Percentiles rank a stretch among this genome's conserved stretches.
Evolutionary conservation across 64 coral and sea anemone species (phyloP).

Genomic region (Orbicella faveolata): DNA sequence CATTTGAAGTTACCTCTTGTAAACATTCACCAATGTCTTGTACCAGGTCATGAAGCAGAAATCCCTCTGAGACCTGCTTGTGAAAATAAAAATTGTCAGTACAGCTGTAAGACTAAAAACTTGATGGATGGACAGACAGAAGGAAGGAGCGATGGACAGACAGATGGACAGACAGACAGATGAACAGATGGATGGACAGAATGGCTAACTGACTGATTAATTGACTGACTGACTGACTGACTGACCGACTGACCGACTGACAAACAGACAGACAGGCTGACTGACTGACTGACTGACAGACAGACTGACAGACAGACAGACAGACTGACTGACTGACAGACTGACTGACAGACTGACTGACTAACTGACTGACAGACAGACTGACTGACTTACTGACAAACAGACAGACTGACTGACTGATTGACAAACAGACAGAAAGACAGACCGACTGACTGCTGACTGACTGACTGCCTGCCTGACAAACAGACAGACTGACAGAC

Average conservation of each 20-base stretch:
- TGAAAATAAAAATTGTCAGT: neutral
- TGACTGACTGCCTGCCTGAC: neutral
- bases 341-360: neutral
- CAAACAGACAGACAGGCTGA: neutral
- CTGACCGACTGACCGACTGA: neutral
- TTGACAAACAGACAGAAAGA: neutral
- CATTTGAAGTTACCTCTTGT: slow-evolving; percentile 33
- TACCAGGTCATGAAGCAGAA: slow-evolving; percentile 55
- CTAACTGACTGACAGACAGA: neutral
- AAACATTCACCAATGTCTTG: slow-evolving; percentile 67
- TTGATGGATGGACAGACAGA: no score
- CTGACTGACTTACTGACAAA: neutral
- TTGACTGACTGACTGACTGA: neutral
- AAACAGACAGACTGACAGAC: neutral
- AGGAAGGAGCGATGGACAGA: neutral
- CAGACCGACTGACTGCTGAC: neutral
- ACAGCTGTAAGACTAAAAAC: neutral
- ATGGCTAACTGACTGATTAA: neutral
- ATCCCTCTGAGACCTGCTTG: slow-evolving; percentile 35
- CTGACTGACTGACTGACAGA: neutral
- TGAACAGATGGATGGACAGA: neutral
- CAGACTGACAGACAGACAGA: neutral
- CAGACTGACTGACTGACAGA: neutral
- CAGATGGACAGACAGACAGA: no score
- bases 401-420: neutral